Percentiles rank a stretch among this genome's conserved stretches.
Conservation (phyloP, 2,113 vertebrate species). For the Machaerirhynchus nigripectus region DNA sequence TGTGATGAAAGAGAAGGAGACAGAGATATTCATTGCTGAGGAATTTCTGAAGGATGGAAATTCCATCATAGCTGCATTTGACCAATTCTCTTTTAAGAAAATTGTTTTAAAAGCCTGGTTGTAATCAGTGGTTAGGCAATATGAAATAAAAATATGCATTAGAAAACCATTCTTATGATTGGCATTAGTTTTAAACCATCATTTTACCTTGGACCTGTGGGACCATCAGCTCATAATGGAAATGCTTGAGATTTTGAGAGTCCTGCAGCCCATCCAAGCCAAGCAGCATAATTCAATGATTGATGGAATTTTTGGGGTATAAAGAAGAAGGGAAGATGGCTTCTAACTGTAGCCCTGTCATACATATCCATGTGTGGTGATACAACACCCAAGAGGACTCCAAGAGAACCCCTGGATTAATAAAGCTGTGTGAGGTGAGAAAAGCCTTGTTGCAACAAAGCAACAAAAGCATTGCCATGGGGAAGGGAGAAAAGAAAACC, state of each 20-base stretch:
- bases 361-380: background rate
- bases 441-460: background rate
- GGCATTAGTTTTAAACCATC: background rate
- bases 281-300: background rate
- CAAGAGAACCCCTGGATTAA: background rate
- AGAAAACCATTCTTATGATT: background rate
- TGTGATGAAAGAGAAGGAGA: background rate
- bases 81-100: background rate
- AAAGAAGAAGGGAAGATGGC: background rate
- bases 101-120: background rate
- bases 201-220: background rate
- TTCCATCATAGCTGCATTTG: background rate
- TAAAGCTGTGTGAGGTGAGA: background rate
- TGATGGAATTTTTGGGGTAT: background rate
- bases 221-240: background rate
- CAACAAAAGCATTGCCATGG: background rate
- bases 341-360: background rate
- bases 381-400: background rate
- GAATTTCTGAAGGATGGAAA: constrained; percentile 9
- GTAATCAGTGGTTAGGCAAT: background rate
- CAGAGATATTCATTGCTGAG: background rate
- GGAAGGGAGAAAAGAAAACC: background rate
- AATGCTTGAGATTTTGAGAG: background rate
- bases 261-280: background rate
- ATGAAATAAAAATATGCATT: background rate